phyloP scores from a whole-genome alignment of 2,888 invertebrate species.

The Adela reaumurella region DNA sequence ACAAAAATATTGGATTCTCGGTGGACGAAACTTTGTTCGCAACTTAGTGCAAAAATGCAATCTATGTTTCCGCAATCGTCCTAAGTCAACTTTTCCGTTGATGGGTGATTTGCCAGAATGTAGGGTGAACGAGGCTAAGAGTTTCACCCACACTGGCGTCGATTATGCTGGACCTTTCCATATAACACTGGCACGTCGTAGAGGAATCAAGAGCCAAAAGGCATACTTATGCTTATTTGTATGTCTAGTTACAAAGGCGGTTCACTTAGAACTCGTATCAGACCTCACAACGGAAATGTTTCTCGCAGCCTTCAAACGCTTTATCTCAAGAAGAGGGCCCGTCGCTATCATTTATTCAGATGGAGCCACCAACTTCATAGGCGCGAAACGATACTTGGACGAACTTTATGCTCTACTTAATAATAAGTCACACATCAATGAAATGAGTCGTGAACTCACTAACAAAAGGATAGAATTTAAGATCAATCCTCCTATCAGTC shows the following conservation, averaged over 20 bases:
- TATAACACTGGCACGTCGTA: not conserved
- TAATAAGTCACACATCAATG: not conserved
- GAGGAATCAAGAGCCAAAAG: conserved; percentile 2
- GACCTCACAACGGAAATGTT: conserved; percentile 3
- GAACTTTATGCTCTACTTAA: not conserved
- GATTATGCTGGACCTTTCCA: conserved; percentile 8
- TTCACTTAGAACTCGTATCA: conserved; percentile 5
- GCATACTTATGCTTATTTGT: conserved; percentile 6
- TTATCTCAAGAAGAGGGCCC: conserved; percentile 4
- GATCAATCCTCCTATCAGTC: conserved; percentile 2
- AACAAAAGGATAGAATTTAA: not conserved
- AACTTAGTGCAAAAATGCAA: conserved; percentile 1
- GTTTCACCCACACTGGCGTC: conserved; percentile 5
- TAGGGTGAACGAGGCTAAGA: conserved; percentile 4
- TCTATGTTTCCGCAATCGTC: conserved; percentile 3
- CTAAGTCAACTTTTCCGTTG: not conserved
- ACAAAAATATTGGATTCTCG: not conserved
- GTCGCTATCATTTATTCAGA: not conserved
- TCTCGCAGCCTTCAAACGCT: conserved; percentile 3
- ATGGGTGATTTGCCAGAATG: conserved; percentile 5
- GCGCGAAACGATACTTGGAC: conserved; percentile 1
- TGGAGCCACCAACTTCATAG: conserved; percentile 4
- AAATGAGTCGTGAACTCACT: not conserved
- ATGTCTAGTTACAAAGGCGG: conserved; percentile 5
- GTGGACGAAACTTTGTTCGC: not conserved